Conservation (phyloP, 2,113 vertebrate species). For the Spea bombifrons region DNA sequence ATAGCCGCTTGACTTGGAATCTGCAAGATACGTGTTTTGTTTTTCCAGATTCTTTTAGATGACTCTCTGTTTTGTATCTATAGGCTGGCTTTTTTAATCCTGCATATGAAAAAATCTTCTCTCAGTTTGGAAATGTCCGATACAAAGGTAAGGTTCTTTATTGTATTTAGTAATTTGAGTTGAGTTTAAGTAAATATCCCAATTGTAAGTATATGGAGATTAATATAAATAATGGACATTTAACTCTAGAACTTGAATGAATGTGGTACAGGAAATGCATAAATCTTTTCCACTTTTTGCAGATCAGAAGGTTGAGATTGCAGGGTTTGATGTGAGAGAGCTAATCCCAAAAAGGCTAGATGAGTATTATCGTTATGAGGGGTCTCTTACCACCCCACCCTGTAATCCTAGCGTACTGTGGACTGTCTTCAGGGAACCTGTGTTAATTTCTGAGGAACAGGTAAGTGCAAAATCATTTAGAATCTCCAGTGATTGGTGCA, state of each 20-base stretch:
- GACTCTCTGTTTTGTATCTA: constrained; percentile 47
- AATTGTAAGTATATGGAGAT: too few relatives aligned
- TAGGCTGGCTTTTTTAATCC: constrained; percentile 84
- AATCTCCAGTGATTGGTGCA: too few relatives aligned
- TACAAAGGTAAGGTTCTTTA: constrained; percentile 73
- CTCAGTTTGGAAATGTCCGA: constrained; percentile 74
- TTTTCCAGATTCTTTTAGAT: not conserved
- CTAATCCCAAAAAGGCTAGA: constrained; percentile 77
- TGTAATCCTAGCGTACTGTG: constrained; percentile 90
- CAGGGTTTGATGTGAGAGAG: constrained; percentile 76
- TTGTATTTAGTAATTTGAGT: too few relatives aligned
- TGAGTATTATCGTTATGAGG: constrained; percentile 87
- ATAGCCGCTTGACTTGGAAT: too few relatives aligned
- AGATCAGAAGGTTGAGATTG: constrained; percentile 75
- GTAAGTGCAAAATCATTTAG: constrained; percentile 54
- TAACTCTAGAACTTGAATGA: too few relatives aligned
- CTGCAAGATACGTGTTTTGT: too few relatives aligned
- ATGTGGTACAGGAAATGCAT: too few relatives aligned
- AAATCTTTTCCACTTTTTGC: constrained; percentile 42
- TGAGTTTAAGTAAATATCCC: too few relatives aligned
- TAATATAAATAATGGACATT: too few relatives aligned
- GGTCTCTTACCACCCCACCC: constrained; percentile 93
- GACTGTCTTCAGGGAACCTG: constrained; percentile 81
- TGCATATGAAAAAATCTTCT: constrained; percentile 80
- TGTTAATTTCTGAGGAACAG: constrained; percentile 83